Evolutionary conservation across 2,113 vertebrate genomes (phyloP).

Genomic region (Todiramphus saurophagus): DNA sequence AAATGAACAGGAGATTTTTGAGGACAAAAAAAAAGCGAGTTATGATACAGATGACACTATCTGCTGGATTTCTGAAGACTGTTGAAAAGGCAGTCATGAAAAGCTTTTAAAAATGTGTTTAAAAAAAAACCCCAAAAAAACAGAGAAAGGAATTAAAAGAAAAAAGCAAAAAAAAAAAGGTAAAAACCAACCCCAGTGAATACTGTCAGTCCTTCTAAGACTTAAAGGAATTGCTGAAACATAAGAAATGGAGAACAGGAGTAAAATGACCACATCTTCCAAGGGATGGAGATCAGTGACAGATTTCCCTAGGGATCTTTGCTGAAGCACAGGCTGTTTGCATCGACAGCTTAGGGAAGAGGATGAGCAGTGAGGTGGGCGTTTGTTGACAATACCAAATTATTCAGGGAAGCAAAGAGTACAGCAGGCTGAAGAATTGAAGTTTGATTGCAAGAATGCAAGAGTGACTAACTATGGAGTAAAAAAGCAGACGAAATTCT

Average conservation of each 20-base stretch:
- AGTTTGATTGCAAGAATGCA: not conserved
- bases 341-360: not conserved
- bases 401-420: not conserved
- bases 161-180: not conserved
- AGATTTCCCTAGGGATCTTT: not conserved
- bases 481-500: not conserved
- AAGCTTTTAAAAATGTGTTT: not conserved
- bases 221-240: not conserved
- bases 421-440: not conserved
- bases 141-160: not conserved
- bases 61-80: not conserved
- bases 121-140: not conserved
- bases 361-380: conserved; percentile 14
- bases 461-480: not conserved
- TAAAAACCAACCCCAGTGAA: not conserved
- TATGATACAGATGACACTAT: not conserved
- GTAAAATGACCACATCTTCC: not conserved
- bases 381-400: conserved; percentile 6
- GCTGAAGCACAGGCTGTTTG: not conserved
- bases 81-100: not conserved
- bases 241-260: not conserved
- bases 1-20: not conserved
- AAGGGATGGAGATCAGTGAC: not conserved
- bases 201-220: not conserved
- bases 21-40: not conserved